Percentiles rank a stretch among this genome's conserved stretches.
phyloP scores from a whole-genome alignment of 2,113 vertebrate genomes.

The Cavia porcellus region DNA sequence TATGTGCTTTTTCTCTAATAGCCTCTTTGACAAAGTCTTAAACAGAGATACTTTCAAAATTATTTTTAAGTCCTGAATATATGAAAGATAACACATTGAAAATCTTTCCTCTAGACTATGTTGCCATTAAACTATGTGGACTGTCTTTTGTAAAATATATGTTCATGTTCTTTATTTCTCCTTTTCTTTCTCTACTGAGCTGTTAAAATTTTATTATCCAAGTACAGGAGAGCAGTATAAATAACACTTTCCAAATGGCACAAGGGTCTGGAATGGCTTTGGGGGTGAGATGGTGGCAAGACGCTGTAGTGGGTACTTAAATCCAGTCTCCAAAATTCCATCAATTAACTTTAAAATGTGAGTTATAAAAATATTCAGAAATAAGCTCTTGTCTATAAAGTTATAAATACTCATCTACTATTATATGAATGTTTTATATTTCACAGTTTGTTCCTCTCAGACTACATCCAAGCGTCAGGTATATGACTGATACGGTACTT shows the following conservation, averaged over 20 bases:
- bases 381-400: not conserved
- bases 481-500: not conserved
- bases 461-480: not conserved
- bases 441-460: not conserved
- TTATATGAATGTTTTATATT: not conserved
- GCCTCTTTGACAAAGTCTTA: not conserved
- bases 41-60: not conserved
- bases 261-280: not conserved
- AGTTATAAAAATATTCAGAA: not conserved
- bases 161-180: not conserved
- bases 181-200: not conserved
- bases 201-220: not conserved
- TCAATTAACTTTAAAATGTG: not conserved
- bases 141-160: not conserved
- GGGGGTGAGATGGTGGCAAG: not conserved
- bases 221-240: not conserved
- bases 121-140: not conserved
- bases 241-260: not conserved
- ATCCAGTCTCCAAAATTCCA: not conserved
- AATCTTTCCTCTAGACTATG: not conserved
- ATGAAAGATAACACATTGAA: not conserved
- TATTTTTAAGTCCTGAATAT: not conserved
- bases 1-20: not conserved
- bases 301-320: not conserved
- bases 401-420: slow-evolving; percentile 11